phyloP scores from a whole-genome alignment of 2,797 vertebrate species.

The Anguilla marmorata region DNA sequence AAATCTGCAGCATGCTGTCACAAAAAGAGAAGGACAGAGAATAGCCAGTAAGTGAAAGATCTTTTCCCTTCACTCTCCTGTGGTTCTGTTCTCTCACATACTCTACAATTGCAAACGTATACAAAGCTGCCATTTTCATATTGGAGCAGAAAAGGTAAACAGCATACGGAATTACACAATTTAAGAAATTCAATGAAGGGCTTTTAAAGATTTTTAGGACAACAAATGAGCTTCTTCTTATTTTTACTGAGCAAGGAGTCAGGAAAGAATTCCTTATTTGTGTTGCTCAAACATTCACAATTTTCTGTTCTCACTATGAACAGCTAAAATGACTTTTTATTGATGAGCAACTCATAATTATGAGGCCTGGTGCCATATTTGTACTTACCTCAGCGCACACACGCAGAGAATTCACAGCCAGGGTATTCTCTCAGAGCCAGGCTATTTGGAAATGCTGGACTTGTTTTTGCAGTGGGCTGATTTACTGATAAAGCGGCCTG shows the following conservation, averaged over 20 bases:
- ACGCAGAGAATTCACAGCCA: not conserved
- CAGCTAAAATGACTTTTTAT: not conserved
- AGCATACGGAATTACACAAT: not conserved
- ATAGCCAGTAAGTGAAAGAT: not conserved
- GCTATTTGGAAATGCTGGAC: not conserved
- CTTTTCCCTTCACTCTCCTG: not conserved
- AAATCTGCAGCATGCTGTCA: constrained; percentile 93
- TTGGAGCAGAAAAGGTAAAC: not conserved
- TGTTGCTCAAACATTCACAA: not conserved
- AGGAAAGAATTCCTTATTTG: not conserved
- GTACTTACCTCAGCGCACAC: not conserved
- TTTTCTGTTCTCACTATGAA: not conserved
- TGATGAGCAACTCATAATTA: not conserved
- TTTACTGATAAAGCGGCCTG: not conserved
- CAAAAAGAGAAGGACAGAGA: constrained; percentile 36
- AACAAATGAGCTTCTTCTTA: not conserved
- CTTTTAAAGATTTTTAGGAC: not conserved
- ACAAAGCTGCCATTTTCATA: not conserved
- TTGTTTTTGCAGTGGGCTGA: not conserved
- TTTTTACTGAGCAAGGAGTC: not conserved
- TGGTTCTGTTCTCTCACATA: not conserved
- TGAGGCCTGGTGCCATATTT: not conserved
- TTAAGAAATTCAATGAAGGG: not conserved
- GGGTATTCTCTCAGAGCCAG: not conserved
- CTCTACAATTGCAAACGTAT: not conserved